Conservation (phyloP, 2,113 vertebrate genomes). For the Junco hyemalis region DNA sequence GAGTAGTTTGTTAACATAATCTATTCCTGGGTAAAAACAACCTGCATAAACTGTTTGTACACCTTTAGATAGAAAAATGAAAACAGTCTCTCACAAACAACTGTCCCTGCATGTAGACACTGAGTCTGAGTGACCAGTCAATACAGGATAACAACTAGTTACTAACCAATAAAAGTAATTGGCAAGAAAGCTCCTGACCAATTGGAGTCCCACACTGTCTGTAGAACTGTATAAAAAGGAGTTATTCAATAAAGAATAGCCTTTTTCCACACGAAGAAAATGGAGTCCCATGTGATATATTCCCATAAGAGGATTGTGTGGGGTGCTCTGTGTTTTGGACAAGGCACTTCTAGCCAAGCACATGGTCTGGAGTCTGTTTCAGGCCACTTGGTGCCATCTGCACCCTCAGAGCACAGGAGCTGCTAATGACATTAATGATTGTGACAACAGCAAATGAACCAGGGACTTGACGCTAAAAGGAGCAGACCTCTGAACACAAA, state of each 20-base stretch:
- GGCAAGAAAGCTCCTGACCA: neutral
- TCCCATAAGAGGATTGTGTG: neutral
- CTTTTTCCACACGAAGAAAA: neutral
- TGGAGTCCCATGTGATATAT: neutral
- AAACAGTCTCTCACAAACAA: neutral
- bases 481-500: neutral
- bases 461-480: neutral
- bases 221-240: neutral
- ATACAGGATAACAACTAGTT: neutral
- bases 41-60: neutral
- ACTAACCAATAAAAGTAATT: neutral
- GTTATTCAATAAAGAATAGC: neutral
- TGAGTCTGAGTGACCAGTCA: neutral
- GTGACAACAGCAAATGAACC: conserved; percentile 30
- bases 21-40: neutral
- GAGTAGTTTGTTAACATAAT: neutral
- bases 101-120: neutral
- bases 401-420: neutral
- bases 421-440: conserved; percentile 1
- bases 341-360: neutral
- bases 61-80: neutral
- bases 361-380: neutral
- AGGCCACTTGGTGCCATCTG: neutral
- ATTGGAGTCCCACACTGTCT: neutral
- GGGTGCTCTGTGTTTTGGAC: neutral